Conservation (phyloP, 1,140 invertebrate species). For the Calliopsis andreniformis region DNA sequence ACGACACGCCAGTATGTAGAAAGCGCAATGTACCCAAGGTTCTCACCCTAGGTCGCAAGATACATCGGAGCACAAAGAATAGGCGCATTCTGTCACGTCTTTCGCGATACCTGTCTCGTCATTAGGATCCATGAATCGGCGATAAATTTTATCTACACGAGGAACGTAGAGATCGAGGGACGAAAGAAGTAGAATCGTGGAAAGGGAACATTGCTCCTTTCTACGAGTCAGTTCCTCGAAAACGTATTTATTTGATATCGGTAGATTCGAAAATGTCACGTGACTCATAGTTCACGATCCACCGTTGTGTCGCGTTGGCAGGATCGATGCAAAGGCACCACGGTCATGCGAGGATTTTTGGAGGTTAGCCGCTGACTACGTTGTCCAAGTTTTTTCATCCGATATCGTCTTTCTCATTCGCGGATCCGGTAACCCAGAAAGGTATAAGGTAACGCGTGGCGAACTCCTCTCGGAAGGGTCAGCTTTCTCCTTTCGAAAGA, state of each 20-base stretch:
- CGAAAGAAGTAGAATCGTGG: too few relatives aligned
- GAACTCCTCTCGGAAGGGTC: conserved; percentile 39
- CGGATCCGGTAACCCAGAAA: conserved; percentile 58
- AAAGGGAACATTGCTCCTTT: too few relatives aligned
- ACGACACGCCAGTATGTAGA: neutral
- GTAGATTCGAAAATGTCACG: too few relatives aligned
- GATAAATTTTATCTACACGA: neutral
- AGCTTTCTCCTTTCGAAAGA: conserved; percentile 45
- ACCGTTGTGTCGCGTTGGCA: neutral
- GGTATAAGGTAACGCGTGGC: conserved; percentile 53
- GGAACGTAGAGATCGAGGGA: too few relatives aligned
- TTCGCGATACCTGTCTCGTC: neutral
- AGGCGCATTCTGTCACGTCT: conserved; percentile 11
- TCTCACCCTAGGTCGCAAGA: conserved; percentile 32
- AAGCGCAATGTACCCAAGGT: conserved; percentile 17
- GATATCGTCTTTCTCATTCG: conserved; percentile 58
- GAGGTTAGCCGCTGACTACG: conserved; percentile 9
- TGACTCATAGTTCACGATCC: neutral
- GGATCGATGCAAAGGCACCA: neutral
- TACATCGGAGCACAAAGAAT: conserved; percentile 1
- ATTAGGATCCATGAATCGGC: neutral
- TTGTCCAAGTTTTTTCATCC: conserved; percentile 25
- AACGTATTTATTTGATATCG: too few relatives aligned
- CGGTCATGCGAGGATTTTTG: neutral
- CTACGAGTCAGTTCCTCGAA: too few relatives aligned